These are phyloP conservation scores for Troglohyphantes excavatus DNA, from an alignment of 2,888 invertebrate genomes.

Conservation along the genomic window DNA sequence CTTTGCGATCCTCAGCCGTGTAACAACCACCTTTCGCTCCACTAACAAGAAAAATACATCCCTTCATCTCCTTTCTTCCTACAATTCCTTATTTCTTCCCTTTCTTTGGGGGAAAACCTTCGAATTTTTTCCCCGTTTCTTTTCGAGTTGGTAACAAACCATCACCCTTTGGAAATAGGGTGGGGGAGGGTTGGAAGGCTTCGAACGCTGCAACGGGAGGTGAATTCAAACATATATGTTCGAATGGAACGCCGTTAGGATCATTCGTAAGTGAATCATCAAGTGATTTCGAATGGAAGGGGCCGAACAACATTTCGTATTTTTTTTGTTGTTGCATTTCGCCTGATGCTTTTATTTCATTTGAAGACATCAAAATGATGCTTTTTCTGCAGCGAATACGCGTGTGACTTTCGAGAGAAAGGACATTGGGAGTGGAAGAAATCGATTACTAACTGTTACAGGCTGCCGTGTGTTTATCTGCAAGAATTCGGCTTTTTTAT, in stretches of 20 bases:
- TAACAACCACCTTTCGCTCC: not conserved
- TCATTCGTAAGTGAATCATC: slow-evolving; percentile 42
- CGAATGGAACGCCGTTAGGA: slow-evolving; percentile 28
- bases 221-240: not conserved
- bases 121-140: not conserved
- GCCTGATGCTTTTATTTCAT: slow-evolving; percentile 12
- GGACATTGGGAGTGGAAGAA: no score
- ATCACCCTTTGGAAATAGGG: not conserved
- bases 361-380: not conserved
- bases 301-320: slow-evolving; percentile 17
- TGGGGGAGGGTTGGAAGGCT: no score
- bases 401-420: no score
- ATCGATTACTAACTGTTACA: no score
- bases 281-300: slow-evolving; percentile 33
- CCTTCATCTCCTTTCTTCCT: not conserved
- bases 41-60: not conserved
- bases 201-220: not conserved
- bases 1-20: slow-evolving; percentile 10
- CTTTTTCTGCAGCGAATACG: no score
- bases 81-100: not conserved
- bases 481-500: no score
- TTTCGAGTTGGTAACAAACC: not conserved
- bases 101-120: not conserved
- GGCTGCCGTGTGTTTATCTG: no score
- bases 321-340: no score